Evolutionary conservation across 2,113 vertebrate species (phyloP), one percentile per base, ranked within the genome.

Genomic region (Sebastes schlegelii): DNA sequence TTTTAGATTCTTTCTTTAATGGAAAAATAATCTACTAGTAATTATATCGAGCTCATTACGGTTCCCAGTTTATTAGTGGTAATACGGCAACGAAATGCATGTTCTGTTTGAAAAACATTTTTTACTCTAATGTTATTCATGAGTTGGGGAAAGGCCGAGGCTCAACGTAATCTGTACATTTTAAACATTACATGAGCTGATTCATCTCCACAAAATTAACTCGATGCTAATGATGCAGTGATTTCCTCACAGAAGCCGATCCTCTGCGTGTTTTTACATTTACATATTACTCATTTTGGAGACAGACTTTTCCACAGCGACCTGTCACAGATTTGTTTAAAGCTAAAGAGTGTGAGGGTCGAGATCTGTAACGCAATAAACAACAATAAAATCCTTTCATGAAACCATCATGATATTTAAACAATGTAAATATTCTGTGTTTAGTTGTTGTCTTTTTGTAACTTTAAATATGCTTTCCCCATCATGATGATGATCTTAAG

Each of bases 71-170:
- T 34, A 8, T 65, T 55, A 12, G 3, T 42, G 5, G 12, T 62
- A 43, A 62, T 7, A 19, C 13, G 54, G 77, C 8, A 23, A 43
- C 14, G 1, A 17, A 17, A 23, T 13, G 8, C 46, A 42, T 19
- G 19, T 43, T 49, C 16, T 58, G 60, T 4, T 26, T 0, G 4
- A 13, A 26, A 74, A 49, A 62, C 4, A 49, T 49, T 45, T 72
- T 58, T 73, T 54, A 62, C 13, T 68, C 40, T 12, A 67, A 68
- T 68, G 43, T 54, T 65, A 63, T 72, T 70, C 58, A 63, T 80
- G 68, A 54, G 58, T 13, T 46, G 58, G 11, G 68, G 46, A 58
- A 71, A 55, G 68, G 16, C 21, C 0, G 57, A 26, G 58, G 60
- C 77, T 63, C 67, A 1, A 12, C 10, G 10, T 72, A 64, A 80